Evolutionary conservation across 2,888 invertebrate genomes (phyloP), one percentile per base, ranked within the genome.

Genomic region (Ormyrus labotus): DNA sequence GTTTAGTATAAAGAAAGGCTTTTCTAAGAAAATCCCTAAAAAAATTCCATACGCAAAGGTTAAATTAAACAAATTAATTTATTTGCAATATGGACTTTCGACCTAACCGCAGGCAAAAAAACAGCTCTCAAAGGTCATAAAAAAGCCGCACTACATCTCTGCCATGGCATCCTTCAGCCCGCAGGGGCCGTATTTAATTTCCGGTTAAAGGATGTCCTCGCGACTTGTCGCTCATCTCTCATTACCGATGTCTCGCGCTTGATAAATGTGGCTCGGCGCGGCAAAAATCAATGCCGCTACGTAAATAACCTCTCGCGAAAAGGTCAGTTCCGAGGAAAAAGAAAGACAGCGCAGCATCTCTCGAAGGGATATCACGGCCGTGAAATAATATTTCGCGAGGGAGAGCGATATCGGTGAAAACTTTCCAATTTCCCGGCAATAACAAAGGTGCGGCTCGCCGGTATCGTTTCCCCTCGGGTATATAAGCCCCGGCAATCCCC

Each of bases 371-470:
- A 84, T 80, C 80, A 79, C 69, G 60, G 67, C 79, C 64, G 72
- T 81, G 82, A 86, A 85, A 84, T 86, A 84, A 85, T 86, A 86
- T 84, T 85, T 85, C 75, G 79, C 71, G 81, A 81, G 74, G 34
- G 67, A 74, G 74, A 55, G 51, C 81, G 85, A 84, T 87, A 85
- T 85, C 86, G 83, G 82, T 73, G 84, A 86, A 85, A 87, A 86
- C 85, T 86, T 86, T 86, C 84, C 87, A 86, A 86, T 86, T 87
- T 86, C 85, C 84, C 84, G 84, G 83, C 83, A 85, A 87, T 87
- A 86, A 86, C 84, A 85, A 86, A 85, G 83, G 83, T 84, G 80
- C 67, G 68, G 79, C 80, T 77, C 79, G 80, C 82, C 80, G 34
- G 82, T 83, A 83, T 82, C 82, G 79, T 82, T 81, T 82, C 83